Percentiles rank a stretch among this genome's conserved stretches.
These are phyloP conservation scores for Meloidogyne exigua DNA, from an alignment of 1,140 invertebrate species.

Conservation along the genomic window DNA sequence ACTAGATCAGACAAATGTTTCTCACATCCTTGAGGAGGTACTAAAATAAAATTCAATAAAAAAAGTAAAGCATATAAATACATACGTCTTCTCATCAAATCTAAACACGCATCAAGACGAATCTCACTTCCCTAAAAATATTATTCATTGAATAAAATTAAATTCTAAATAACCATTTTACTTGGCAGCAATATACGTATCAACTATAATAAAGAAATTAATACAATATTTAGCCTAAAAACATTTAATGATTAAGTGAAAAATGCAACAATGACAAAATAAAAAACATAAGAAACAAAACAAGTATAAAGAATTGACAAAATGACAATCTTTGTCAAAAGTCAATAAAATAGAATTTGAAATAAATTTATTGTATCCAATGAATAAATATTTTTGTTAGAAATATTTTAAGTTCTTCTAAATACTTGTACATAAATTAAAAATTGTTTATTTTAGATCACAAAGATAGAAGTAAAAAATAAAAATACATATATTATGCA, in stretches of 20 bases:
- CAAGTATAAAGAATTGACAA: not conserved
- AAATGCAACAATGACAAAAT: too few relatives aligned
- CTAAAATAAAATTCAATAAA: not conserved
- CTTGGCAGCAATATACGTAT: too few relatives aligned
- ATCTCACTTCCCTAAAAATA: constrained; percentile 23
- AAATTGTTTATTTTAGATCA: too few relatives aligned
- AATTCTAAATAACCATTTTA: not conserved
- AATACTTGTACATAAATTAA: too few relatives aligned
- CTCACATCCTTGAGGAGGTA: constrained; percentile 98
- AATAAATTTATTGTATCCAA: not conserved
- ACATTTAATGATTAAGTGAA: too few relatives aligned
- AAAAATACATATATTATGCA: too few relatives aligned
- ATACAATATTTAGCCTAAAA: too few relatives aligned
- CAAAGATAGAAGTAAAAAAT: too few relatives aligned
- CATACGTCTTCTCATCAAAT: constrained; percentile 84
- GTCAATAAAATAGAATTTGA: not conserved
- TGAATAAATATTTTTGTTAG: too few relatives aligned
- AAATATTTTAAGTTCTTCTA: too few relatives aligned
- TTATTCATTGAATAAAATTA: not conserved
- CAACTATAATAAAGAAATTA: too few relatives aligned
- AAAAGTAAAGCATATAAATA: not conserved
- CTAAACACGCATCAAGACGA: constrained; percentile 95
- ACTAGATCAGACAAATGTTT: constrained; percentile 96
- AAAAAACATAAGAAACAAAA: not conserved
- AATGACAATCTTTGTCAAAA: not conserved